phyloP scores from a whole-genome alignment of 2,113 vertebrate genomes.

The Cariama cristata region DNA sequence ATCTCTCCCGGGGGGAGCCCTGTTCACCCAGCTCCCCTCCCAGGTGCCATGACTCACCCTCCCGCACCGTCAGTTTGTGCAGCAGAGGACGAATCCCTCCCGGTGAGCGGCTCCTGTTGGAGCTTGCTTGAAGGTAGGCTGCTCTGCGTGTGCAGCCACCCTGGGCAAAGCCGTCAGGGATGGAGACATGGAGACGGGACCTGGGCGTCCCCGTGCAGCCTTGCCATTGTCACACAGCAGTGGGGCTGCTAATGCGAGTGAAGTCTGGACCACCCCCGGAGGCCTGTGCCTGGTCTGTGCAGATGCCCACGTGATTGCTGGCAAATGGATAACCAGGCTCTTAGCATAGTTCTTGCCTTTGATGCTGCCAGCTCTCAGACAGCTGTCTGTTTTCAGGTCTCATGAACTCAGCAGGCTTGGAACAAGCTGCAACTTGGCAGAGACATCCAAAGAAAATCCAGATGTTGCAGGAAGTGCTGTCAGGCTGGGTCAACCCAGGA shows the following conservation, averaged over 20 bases:
- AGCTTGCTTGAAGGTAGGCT: not conserved
- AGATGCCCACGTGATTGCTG: not conserved
- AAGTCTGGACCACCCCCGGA: rapidly evolving
- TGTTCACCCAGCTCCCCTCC: not conserved
- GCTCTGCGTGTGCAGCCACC: not conserved
- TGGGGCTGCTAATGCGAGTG: not conserved
- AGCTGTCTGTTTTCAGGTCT: not conserved
- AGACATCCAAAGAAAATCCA: conserved; percentile 29
- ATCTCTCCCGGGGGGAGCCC: not conserved
- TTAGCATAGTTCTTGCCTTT: not conserved
- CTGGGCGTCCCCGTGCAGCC: rapidly evolving
- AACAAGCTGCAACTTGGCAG: conserved; percentile 20
- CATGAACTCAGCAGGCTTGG: conserved; percentile 11
- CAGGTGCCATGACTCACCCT: not conserved
- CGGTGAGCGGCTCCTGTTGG: not conserved
- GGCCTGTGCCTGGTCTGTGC: not conserved
- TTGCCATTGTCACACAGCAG: not conserved
- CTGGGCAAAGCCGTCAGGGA: not conserved
- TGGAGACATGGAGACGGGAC: not conserved
- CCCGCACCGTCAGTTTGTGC: not conserved
- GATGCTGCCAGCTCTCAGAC: not conserved
- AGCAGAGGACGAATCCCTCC: not conserved
- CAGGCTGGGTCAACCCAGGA: not conserved
- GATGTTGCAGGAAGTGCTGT: conserved; percentile 34
- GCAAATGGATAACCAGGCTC: not conserved